Conservation (phyloP, 2,113 vertebrate species). For the Prietella phreatophila region DNA sequence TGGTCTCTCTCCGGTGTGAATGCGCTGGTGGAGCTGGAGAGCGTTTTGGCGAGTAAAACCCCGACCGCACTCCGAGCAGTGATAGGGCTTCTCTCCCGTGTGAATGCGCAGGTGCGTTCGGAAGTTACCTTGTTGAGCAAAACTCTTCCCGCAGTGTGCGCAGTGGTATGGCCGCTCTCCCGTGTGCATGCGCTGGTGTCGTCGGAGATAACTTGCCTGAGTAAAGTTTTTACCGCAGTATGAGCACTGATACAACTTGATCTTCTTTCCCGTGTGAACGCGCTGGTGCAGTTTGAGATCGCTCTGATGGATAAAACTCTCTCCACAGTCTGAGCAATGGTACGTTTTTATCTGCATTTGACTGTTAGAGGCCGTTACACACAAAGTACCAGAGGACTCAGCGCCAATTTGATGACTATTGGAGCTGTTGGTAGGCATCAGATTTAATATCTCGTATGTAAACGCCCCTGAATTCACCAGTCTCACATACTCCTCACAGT, state of each 20-base stretch:
- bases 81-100: slow-evolving; percentile 20
- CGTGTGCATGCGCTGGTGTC: slow-evolving; percentile 15
- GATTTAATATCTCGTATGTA: slow-evolving; percentile 7
- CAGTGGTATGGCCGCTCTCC: slow-evolving; percentile 17
- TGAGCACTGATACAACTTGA: neutral
- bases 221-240: slow-evolving; percentile 21
- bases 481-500: slow-evolving; percentile 15
- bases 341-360: neutral
- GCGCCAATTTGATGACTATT: neutral
- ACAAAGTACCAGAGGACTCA: neutral
- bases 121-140: slow-evolving; percentile 22
- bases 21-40: slow-evolving; percentile 25
- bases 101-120: slow-evolving; percentile 17
- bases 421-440: slow-evolving; percentile 15
- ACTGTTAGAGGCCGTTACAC: neutral
- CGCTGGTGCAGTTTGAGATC: slow-evolving; percentile 23
- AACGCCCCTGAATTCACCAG: slow-evolving; percentile 7
- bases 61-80: neutral
- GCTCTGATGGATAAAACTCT: slow-evolving; percentile 14
- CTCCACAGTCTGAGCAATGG: neutral
- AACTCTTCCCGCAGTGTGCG: slow-evolving; percentile 5
- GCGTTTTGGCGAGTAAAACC: slow-evolving; percentile 17
- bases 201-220: slow-evolving; percentile 20
- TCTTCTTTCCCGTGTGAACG: neutral
- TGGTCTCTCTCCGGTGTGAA: slow-evolving; percentile 12